Conservation (phyloP, 2,113 vertebrate species). For the Rhinoptilus africanus region DNA sequence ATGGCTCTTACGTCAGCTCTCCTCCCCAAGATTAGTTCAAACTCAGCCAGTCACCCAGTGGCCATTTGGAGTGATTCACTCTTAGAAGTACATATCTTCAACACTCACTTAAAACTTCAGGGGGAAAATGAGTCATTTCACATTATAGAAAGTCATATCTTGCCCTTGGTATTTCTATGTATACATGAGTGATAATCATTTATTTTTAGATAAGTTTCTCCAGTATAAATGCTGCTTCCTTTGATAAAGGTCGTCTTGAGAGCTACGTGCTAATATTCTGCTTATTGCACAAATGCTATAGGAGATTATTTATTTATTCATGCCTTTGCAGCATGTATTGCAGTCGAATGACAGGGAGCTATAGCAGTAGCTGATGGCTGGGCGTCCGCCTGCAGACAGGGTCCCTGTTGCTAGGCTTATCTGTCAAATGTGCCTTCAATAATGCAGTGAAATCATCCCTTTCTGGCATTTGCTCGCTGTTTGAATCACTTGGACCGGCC, state of each 20-base stretch:
- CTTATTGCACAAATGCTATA: neutral
- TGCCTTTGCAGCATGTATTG: neutral
- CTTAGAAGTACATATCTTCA: constrained; percentile 24
- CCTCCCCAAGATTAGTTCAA: constrained; percentile 40
- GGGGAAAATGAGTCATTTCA: constrained; percentile 64
- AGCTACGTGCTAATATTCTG: constrained; percentile 22
- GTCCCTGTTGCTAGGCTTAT: constrained; percentile 24
- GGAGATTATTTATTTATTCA: constrained; percentile 15
- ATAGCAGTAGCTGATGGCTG: neutral
- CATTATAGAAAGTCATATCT: constrained; percentile 59
- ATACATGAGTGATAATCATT: constrained; percentile 29
- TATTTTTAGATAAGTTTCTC: constrained; percentile 65
- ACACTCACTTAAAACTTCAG: constrained; percentile 42
- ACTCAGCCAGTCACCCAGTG: constrained; percentile 45
- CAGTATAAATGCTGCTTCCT: constrained; percentile 18
- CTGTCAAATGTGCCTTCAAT: neutral
- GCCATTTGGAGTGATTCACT: constrained; percentile 67
- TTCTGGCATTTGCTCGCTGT: neutral
- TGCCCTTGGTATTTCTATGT: constrained; percentile 66
- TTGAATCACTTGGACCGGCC: neutral
- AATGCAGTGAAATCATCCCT: neutral
- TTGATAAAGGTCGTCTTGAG: constrained; percentile 19
- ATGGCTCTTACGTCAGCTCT: constrained; percentile 40
- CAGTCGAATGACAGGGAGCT: neutral
- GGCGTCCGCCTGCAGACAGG: constrained; percentile 8